Conservation (phyloP, 2,888 invertebrate genomes). For the Aproaerema taeniolella region DNA sequence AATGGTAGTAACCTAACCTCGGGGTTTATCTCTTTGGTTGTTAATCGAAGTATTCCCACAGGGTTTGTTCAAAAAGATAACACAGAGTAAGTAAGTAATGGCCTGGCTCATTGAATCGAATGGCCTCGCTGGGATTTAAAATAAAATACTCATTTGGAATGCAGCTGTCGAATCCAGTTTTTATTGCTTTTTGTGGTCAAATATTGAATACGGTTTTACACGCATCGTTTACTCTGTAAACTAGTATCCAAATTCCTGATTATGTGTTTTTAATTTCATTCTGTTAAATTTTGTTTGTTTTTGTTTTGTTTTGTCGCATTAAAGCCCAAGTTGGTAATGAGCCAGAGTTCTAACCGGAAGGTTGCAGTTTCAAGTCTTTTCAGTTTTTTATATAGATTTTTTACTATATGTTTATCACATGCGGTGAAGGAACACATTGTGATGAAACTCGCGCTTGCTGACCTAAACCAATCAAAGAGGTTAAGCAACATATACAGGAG, state of each 20-base stretch:
- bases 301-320: no score
- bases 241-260: slow-evolving; percentile 4
- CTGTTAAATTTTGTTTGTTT: no score
- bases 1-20: not conserved
- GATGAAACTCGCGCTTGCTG: no score
- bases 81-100: slow-evolving; percentile 13
- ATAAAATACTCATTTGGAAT: slow-evolving; percentile 7
- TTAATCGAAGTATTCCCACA: slow-evolving; percentile 22
- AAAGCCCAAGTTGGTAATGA: no score
- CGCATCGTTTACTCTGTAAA: slow-evolving; percentile 2
- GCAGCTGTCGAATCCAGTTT: slow-evolving; percentile 3
- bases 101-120: slow-evolving; percentile 12
- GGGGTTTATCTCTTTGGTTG: slow-evolving; percentile 28
- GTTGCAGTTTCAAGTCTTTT: no score
- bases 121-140: slow-evolving; percentile 5
- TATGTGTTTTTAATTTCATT: not conserved
- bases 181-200: slow-evolving; percentile 1
- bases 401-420: no score
- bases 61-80: slow-evolving; percentile 11
- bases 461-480: no score
- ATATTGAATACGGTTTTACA: slow-evolving; percentile 9
- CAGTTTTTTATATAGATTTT: no score
- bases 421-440: no score
- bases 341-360: no score
- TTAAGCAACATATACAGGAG: no score